Conservation (phyloP, 2,888 invertebrate genomes). For the Heliconius erato region DNA sequence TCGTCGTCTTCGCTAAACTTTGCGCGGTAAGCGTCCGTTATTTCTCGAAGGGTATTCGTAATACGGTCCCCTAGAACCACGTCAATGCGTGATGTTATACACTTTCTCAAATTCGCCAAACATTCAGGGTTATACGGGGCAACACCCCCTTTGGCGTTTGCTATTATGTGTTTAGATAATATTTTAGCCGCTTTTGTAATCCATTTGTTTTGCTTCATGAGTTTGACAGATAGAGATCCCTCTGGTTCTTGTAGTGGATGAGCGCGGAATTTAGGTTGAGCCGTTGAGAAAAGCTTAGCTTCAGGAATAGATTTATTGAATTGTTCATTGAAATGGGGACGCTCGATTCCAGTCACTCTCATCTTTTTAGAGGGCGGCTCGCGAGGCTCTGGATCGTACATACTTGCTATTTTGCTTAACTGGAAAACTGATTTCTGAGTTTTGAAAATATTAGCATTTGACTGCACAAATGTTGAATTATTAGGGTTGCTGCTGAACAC, state of each 20-base stretch:
- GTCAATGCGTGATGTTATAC: slow-evolving; percentile 54
- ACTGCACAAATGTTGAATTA: slow-evolving; percentile 35
- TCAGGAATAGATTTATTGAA: not conserved
- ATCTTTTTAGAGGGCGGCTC: not conserved
- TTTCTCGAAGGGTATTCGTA: slow-evolving; percentile 25
- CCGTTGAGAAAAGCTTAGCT: not conserved
- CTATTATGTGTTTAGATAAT: slow-evolving; percentile 42
- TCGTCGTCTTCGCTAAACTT: slow-evolving; percentile 44
- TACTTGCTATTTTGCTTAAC: not conserved
- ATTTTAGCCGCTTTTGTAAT: slow-evolving; percentile 35
- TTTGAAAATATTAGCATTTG: slow-evolving; percentile 28
- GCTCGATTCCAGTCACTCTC: not conserved
- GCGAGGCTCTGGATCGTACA: not conserved
- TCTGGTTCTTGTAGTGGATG: not conserved
- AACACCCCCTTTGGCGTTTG: slow-evolving; percentile 4
- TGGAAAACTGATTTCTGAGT: slow-evolving; percentile 21
- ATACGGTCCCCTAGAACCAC: slow-evolving; percentile 51
- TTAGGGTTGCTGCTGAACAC: slow-evolving; percentile 38
- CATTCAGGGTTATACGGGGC: not conserved
- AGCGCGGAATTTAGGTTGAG: not conserved
- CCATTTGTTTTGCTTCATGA: slow-evolving; percentile 27
- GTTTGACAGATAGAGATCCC: not conserved
- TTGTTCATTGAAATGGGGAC: not conserved
- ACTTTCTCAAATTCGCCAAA: slow-evolving; percentile 47
- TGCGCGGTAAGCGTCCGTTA: slow-evolving; percentile 49